Evolutionary conservation across 2,888 invertebrate genomes (phyloP), one percentile per base, ranked within the genome.

Genomic region (Alviniconcha strummeri): DNA sequence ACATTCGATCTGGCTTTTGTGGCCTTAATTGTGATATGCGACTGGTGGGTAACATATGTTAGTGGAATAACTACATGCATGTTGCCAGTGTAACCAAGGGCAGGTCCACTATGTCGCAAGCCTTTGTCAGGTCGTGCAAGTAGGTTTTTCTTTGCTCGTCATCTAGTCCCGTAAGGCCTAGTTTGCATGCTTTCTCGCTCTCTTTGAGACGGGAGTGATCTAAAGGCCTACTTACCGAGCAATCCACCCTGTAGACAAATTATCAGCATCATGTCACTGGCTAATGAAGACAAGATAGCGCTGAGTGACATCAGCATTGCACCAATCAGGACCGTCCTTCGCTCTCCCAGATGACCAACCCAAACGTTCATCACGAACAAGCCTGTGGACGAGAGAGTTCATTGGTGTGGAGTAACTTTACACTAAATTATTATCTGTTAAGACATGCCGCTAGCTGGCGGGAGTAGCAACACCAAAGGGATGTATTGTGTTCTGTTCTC

Each of bases 291-390:
- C 75, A 57, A 55, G n/a, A 77, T 57, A 9, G 69, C 80, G 80
- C 80, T 80, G 64, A 80, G 67, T 13, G 80, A 67, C 69, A 80
- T 54, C n/a, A 80, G 80, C 17, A 80, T 36, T 13, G 19, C 79
- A 80, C 80, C 80, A 80, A 80, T 80, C 69, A 80, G 69, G 11
- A 69, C 80, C 7, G 80, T 80, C 80, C 54, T 80, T 36, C 80
- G 54, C 36, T 54, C 54, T 36, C 80, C 80, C 69, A 80, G 69
- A 8, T 69, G 80, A 52, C 80, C 80, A 69, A 80, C 52, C 55
- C 67, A 54, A 17, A 19, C 80, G 69, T 80, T 80, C 80, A 80
- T 80, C 4, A 80, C 52, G 69, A 69, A 80, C 80, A 80, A 15
- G 36, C 69, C 80, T 80, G 69, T n/a, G 4, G n/a, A 71, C 15